Base-by-base conservation (phyloP, 1,140 invertebrate species). In the Pogonognathellus flavescens region DNA sequence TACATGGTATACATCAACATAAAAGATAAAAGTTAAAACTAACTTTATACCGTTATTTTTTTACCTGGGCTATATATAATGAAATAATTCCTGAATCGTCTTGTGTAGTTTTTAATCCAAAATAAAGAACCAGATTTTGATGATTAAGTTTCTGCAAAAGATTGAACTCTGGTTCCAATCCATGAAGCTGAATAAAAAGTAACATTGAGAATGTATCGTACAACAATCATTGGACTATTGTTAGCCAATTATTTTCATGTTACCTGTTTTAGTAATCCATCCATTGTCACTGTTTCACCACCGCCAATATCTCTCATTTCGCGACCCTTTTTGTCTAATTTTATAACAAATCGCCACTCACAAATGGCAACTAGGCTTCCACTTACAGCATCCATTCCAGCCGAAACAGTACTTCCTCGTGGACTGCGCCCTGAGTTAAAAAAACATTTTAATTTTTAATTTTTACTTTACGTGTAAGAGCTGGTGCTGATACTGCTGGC, bases 91-190 rank as follows among this genome's bases (percentile, higher is more conserved):
- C 83, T 25, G 91, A 90, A 85, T 92, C 92, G 76, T 93, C 92
- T 81, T 92, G 91, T 57, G 92, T 89, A 7, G 93, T 93, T 87
- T 93, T 93, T 89, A 96, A 93, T 88, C 94, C 94, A 76, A 95
- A 90, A 91, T 95, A 96, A 88, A 93, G 92, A 14, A 95, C 92
- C 9, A 96, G 91, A 92, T 95, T 94, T 41, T 91, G 90, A 91
- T 96, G 95, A 88, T 93, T 92, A 9, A 96, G 90, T 89, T 93
- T 93, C 8, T 93, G 91, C 7, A 96, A 90, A 80, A 93, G 92
- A 88, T 93, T 92, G 11, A 95, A 90, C 90, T 96, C 95, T 89
- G 95, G 94, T 89, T 96, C 95, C 72, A 95, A 92, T 83, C 92
- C 92, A 16, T 90, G 89, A 6, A 85, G 25, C 84, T 85, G 80